Conservation (phyloP, 2,113 vertebrate species). For the Prunella himalayana region DNA sequence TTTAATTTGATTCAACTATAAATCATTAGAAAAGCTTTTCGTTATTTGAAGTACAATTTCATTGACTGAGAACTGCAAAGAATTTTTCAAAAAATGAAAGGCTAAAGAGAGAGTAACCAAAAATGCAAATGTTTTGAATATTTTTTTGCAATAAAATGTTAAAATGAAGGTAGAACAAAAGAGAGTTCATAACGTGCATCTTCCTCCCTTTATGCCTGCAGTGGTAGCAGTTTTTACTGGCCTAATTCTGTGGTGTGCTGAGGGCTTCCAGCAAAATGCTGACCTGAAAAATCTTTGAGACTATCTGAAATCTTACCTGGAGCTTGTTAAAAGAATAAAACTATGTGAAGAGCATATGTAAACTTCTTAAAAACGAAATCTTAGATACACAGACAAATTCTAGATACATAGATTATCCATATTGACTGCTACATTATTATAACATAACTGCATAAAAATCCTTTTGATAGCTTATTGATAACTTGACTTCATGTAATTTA, state of each 20-base stretch:
- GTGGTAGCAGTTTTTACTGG: background rate
- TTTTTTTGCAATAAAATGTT: background rate
- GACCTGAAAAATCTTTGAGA: background rate
- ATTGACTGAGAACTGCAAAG: background rate
- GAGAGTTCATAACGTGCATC: accelerated
- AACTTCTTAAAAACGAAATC: background rate
- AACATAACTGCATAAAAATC: background rate
- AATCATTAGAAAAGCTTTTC: background rate
- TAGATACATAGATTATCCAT: background rate
- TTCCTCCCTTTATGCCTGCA: background rate
- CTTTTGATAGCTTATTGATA: constrained; percentile 10
- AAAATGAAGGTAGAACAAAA: constrained; percentile 26
- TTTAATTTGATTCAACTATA: constrained; percentile 9
- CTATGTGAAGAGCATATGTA: background rate
- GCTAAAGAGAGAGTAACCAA: background rate
- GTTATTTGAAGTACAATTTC: background rate
- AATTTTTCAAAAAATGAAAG: background rate
- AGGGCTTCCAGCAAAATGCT: background rate
- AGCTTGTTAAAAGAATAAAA: background rate
- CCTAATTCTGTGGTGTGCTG: background rate
- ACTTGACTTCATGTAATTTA: constrained; percentile 7
- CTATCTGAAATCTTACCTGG: background rate
- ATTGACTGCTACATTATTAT: background rate
- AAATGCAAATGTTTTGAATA: background rate
- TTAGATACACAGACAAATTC: background rate